Percentiles rank a stretch among this genome's conserved stretches.
phyloP scores from a whole-genome alignment of 2,888 invertebrate species.

The Synanthedon tipuliformis region DNA sequence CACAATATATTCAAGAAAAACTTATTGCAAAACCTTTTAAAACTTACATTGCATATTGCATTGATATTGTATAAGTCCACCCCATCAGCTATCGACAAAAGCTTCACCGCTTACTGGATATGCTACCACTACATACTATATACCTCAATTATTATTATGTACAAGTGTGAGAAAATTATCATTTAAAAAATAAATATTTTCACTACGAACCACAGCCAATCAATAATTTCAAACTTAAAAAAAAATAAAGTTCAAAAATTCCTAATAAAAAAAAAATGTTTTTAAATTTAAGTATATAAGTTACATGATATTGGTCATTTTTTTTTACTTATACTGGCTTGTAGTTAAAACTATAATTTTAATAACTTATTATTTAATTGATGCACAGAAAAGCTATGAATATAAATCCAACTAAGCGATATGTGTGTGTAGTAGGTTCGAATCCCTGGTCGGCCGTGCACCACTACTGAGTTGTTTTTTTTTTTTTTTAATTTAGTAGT shows the following conservation, averaged over 20 bases:
- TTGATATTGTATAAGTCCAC: constrained; percentile 23
- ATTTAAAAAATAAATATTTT: no score
- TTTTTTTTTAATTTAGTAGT: no score
- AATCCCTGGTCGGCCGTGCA: no score
- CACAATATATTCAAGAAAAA: constrained; percentile 2
- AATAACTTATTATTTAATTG: no score
- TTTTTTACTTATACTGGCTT: no score
- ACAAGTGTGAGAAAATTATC: no score
- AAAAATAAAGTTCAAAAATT: background rate
- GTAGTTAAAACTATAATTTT: no score
- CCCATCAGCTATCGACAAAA: constrained; percentile 28
- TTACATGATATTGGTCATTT: no score
- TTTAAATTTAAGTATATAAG: background rate
- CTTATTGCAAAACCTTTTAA: background rate
- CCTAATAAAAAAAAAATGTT: background rate
- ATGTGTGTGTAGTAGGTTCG: no score
- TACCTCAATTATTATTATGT: background rate
- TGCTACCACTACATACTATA: constrained; percentile 22
- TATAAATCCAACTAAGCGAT: no score
- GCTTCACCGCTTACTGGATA: constrained; percentile 27
- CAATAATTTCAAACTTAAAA: background rate
- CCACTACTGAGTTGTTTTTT: no score
- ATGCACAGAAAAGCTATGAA: no score
- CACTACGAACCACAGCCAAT: background rate
- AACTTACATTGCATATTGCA: constrained; percentile 6